These are phyloP conservation scores for Gracilinanus agilis DNA, from an alignment of 2,113 vertebrate species.

Conservation along the genomic window DNA sequence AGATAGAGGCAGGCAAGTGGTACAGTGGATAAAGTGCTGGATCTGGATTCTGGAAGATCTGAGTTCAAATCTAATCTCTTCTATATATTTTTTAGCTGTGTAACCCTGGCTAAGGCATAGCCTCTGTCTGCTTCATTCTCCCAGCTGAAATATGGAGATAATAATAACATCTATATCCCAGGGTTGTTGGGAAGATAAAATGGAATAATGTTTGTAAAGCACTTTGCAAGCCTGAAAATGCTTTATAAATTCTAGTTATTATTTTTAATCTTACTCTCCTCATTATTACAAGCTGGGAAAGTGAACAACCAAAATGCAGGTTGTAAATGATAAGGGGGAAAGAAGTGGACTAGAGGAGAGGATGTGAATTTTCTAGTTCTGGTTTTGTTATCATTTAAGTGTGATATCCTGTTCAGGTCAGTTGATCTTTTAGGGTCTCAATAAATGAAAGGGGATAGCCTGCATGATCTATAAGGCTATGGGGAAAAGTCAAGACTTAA, in stretches of 20 bases:
- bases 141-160: not conserved
- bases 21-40: not conserved
- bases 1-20: not conserved
- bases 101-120: not conserved
- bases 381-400: not conserved
- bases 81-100: not conserved
- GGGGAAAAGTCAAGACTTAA: not conserved
- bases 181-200: not conserved
- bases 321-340: not conserved
- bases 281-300: not conserved
- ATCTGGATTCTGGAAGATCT: not conserved
- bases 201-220: not conserved
- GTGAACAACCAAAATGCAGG: not conserved
- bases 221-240: not conserved
- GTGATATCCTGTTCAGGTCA: no score
- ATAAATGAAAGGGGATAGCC: no score
- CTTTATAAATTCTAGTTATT: not conserved
- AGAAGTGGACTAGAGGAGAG: not conserved
- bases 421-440: not conserved
- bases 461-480: not conserved
- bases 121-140: not conserved
- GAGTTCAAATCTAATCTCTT: not conserved
- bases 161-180: not conserved
- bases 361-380: not conserved
- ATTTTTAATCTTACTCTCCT: not conserved